Percentiles rank a stretch among this genome's conserved stretches.
Conservation (phyloP, 2,888 invertebrate genomes). For the Eupithecia subumbrata region DNA sequence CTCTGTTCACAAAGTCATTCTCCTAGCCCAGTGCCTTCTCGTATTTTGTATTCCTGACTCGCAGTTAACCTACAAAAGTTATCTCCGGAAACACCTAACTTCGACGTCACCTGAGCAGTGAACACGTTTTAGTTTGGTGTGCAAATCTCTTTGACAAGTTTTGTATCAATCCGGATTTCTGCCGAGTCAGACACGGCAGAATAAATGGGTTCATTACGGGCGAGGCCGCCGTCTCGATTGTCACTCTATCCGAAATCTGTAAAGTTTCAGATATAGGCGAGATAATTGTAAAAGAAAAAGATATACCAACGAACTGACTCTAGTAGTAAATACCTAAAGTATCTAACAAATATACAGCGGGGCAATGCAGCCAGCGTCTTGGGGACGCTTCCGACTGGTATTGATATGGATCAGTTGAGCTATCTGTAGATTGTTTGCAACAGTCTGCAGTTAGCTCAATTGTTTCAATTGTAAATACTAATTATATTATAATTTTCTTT, state of each 20-base stretch:
- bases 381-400: too few species aligned
- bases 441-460: too few species aligned
- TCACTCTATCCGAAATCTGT: constrained; percentile 16
- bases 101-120: constrained; percentile 1
- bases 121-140: not conserved
- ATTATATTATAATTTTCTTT: too few species aligned
- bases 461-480: too few species aligned
- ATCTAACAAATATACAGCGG: not conserved
- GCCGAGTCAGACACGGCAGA: not conserved
- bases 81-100: constrained; percentile 4
- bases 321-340: not conserved
- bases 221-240: constrained; percentile 16
- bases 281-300: constrained; percentile 5
- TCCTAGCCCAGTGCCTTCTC: not conserved
- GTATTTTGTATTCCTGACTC: constrained; percentile 4
- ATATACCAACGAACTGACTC: not conserved
- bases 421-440: too few species aligned
- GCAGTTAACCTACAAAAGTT: constrained; percentile 13
- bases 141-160: constrained; percentile 21
- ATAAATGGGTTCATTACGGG: constrained; percentile 26
- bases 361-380: too few species aligned
- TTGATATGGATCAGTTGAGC: too few species aligned
- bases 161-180: constrained; percentile 23
- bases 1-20: not conserved
- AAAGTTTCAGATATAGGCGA: constrained; percentile 9